Conservation (phyloP, 2,113 vertebrate genomes). For the Entelurus aequoreus region DNA sequence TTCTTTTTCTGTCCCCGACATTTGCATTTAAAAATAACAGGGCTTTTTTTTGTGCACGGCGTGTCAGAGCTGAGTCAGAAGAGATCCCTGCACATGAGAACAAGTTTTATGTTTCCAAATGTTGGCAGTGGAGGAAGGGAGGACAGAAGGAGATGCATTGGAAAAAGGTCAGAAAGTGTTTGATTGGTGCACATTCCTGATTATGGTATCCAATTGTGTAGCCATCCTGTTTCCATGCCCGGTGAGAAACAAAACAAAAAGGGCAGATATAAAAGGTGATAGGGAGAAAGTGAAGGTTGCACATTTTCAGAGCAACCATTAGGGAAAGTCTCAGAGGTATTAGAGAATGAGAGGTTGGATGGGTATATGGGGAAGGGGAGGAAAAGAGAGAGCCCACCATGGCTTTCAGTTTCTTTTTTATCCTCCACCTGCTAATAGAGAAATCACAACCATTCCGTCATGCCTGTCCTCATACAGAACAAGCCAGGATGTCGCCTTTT, state of each 20-base stretch:
- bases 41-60: constrained; percentile 14
- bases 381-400: constrained; percentile 19
- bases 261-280: neutral
- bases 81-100: constrained; percentile 2
- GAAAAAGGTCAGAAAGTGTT: constrained; percentile 17
- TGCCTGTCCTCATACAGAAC: constrained; percentile 34
- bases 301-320: constrained; percentile 11
- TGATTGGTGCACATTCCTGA: neutral
- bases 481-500: constrained; percentile 12
- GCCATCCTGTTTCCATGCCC: constrained; percentile 31
- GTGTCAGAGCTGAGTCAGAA: neutral
- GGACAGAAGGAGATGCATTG: constrained; percentile 19
- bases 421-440: constrained; percentile 22
- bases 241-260: constrained; percentile 26
- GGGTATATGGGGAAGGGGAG: constrained; percentile 12
- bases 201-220: constrained; percentile 18
- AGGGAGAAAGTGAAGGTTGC: constrained; percentile 3
- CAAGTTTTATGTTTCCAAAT: constrained; percentile 10
- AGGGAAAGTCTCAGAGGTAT: constrained; percentile 22
- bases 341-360: neutral
- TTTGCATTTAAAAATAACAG: neutral
- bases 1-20: no score
- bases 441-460: constrained; percentile 51
- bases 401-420: constrained; percentile 16
- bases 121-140: neutral